Evolutionary conservation across 2,888 invertebrate genomes (phyloP).

Genomic region (Himalopsyche tibetana): DNA sequence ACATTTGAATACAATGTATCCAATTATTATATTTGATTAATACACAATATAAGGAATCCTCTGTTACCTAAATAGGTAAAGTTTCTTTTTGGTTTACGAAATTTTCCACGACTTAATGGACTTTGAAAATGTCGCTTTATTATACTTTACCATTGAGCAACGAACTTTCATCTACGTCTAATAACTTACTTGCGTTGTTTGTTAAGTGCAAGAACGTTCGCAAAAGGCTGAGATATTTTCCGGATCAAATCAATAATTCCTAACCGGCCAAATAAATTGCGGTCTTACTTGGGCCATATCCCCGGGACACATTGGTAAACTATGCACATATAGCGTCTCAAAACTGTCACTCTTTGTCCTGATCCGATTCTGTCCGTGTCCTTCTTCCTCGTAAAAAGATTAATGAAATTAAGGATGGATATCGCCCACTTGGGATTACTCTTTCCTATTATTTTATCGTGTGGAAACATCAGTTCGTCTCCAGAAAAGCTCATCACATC

Average conservation of each 20-base stretch:
- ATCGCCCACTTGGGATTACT: conserved; percentile 18
- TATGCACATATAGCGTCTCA: neutral
- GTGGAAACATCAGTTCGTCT: neutral
- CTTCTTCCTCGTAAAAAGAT: conserved; percentile 1
- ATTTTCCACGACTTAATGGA: no score
- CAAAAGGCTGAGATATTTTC: neutral
- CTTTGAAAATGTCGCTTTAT: neutral
- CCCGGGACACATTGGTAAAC: neutral
- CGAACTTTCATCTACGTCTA: neutral
- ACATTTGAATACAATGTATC: no score
- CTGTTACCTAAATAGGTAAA: no score
- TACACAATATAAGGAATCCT: no score
- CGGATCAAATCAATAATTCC: neutral
- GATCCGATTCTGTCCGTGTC: conserved; percentile 17
- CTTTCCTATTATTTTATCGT: conserved; percentile 13
- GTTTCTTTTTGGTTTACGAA: no score
- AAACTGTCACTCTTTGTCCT: conserved; percentile 1
- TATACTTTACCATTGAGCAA: neutral
- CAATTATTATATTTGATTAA: no score
- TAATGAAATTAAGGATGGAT: conserved; percentile 18
- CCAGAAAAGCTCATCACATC: neutral
- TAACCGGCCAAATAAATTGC: neutral
- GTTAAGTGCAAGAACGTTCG: neutral
- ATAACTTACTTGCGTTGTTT: neutral
- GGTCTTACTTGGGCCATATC: no score